Evolutionary conservation across 2,888 invertebrate species (phyloP).

Genomic region (Cosmorhoe ocellata): DNA sequence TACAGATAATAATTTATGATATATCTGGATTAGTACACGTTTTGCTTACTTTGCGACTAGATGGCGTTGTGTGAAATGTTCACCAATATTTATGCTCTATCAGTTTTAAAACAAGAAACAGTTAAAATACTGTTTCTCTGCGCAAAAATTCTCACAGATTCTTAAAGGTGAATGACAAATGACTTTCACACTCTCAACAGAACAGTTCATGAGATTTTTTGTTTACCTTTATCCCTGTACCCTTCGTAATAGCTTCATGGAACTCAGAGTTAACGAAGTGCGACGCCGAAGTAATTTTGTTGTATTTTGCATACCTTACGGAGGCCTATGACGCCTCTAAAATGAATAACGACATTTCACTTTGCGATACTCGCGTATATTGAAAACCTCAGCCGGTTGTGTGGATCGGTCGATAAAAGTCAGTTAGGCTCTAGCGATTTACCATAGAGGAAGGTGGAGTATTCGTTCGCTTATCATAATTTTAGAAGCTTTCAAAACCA

Average conservation of each 20-base stretch:
- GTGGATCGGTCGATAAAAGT: slow-evolving; percentile 16
- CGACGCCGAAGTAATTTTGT: slow-evolving; percentile 32
- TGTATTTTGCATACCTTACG: slow-evolving; percentile 35
- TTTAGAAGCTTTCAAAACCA: not conserved
- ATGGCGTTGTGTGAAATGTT: too few relatives aligned
- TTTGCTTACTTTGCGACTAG: too few relatives aligned
- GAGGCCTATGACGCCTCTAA: slow-evolving; percentile 25
- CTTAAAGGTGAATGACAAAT: too few relatives aligned
- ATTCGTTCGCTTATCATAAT: slow-evolving; percentile 1
- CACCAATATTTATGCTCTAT: too few relatives aligned
- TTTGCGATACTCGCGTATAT: slow-evolving; percentile 31
- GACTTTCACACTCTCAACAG: slow-evolving; percentile 17
- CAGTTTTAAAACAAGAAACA: too few relatives aligned
- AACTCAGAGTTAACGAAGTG: slow-evolving; percentile 33
- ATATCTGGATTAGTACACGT: too few relatives aligned
- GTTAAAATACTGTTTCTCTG: too few relatives aligned
- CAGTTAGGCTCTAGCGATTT: slow-evolving; percentile 23
- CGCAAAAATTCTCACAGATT: too few relatives aligned
- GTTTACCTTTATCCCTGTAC: slow-evolving; percentile 32
- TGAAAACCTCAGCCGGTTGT: slow-evolving; percentile 25
- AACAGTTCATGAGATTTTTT: slow-evolving; percentile 31
- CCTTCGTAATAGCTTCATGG: slow-evolving; percentile 35
- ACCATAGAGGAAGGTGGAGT: slow-evolving; percentile 9
- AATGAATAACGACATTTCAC: slow-evolving; percentile 33
- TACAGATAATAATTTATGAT: too few relatives aligned